Evolutionary conservation across 2,888 invertebrate species (phyloP), one percentile per base, ranked within the genome.

Genomic region (Bellardia pandia): DNA sequence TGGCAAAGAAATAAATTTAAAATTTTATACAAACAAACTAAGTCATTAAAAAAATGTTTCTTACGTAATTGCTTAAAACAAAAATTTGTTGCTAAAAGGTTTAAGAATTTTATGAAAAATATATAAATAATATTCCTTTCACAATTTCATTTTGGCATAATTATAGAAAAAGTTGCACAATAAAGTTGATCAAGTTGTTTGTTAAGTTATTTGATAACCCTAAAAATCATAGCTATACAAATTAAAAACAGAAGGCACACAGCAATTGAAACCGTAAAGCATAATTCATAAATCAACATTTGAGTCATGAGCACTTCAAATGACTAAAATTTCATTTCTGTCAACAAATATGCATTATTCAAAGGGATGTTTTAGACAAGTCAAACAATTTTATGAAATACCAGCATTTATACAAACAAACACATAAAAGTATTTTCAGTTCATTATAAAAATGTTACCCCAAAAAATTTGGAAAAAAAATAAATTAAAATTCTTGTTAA

Each of bases 211-310:
- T 66, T 23, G 51, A 53, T 48, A 40, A 0, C 23, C 3, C 37
- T 0, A 74, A 74, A 23, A 37, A 42, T 16, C n/a, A 56, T 33
- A 11, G 14, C 33, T 37, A 3, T 0, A 74, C 66, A 45, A 45
- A 64, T 23, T 2, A 23, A 30, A 60, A 45, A 23, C 1, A 56
- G 23, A 4, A 40, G 6, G 40, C 16, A 48, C 2, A 37, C 48
- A 64, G 51, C 30, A 37, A 51, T 13, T 16, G 3, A 42, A 53
- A 42, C 0, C 1, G 9, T 71, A 74, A 66, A 58, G 56, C 14
- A 81, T 74, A 74, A 81, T 48, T 81, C 81, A 81, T 81, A 81
- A 81, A 81, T 75, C 81, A 66, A 81, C 66, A 66, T 81, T 74
- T 81, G 45, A 56, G 66, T 66, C 48, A 66, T 58, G 37, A 66